phyloP scores from a whole-genome alignment of 2,113 vertebrate species.

The Ardeotis arabs region DNA sequence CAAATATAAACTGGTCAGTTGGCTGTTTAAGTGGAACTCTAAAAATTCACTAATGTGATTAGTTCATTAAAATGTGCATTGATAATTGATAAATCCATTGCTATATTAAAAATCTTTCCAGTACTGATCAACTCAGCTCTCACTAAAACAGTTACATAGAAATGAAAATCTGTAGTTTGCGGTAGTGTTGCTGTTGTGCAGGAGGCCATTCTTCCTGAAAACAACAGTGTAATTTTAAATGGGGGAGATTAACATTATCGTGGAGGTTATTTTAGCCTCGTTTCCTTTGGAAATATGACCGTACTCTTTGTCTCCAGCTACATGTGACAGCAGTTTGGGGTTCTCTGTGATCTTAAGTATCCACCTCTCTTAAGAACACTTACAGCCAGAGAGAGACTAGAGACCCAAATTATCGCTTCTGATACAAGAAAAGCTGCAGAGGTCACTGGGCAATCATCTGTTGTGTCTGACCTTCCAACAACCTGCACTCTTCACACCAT shows the following conservation, averaged over 20 bases:
- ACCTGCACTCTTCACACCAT: background rate
- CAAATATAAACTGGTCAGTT: background rate
- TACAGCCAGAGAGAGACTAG: rapidly evolving
- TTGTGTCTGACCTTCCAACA: background rate
- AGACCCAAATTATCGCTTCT: background rate
- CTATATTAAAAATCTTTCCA: background rate
- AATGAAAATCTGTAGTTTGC: background rate
- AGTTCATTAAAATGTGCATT: background rate
- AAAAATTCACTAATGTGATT: background rate
- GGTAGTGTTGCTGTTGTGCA: background rate
- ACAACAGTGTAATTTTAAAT: background rate
- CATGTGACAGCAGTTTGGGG: background rate
- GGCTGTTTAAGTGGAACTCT: background rate
- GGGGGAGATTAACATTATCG: background rate
- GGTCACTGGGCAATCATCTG: background rate
- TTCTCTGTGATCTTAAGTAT: background rate
- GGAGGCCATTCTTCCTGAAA: background rate
- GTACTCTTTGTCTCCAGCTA: background rate
- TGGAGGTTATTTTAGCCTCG: background rate
- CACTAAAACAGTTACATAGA: background rate
- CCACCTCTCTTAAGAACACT: background rate
- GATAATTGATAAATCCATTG: background rate
- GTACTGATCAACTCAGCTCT: background rate
- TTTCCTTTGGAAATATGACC: background rate
- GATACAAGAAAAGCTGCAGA: background rate